Conservation (phyloP, 2,888 invertebrate genomes). For the Tinea pellionella region DNA sequence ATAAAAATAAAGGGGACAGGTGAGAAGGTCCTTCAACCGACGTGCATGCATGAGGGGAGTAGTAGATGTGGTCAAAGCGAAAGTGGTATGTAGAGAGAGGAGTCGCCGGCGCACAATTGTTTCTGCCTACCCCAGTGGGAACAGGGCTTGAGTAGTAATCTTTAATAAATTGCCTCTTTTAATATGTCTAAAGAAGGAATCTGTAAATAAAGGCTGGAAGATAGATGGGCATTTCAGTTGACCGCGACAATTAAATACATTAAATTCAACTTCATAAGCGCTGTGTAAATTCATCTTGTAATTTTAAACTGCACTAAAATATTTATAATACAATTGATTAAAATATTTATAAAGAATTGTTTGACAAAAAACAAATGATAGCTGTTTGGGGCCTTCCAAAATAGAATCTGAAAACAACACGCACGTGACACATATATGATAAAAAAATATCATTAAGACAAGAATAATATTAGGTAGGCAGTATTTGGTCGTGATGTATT, state of each 20-base stretch:
- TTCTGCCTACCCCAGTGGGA: too few species aligned
- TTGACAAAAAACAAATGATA: too few species aligned
- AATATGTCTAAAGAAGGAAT: neutral
- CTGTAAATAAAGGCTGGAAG: neutral
- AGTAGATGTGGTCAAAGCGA: too few species aligned
- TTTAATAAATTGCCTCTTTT: neutral
- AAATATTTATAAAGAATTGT: neutral
- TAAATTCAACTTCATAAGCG: neutral
- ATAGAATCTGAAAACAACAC: neutral
- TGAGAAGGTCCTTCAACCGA: too few species aligned
- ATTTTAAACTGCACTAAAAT: neutral
- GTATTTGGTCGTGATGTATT: constrained; percentile 3
- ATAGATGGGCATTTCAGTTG: neutral
- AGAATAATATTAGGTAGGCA: neutral
- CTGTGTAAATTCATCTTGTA: neutral
- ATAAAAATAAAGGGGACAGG: too few species aligned
- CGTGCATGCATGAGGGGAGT: too few species aligned
- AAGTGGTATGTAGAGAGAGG: too few species aligned
- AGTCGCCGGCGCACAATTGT: too few species aligned
- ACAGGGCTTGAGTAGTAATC: neutral
- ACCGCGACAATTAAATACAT: constrained; percentile 1
- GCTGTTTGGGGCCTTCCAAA: too few species aligned
- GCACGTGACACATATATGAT: neutral
- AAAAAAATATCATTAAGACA: constrained; percentile 2
- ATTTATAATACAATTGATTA: too few species aligned